Evolutionary conservation across 1,140 invertebrate genomes (phyloP), one percentile per base, ranked within the genome.

Genomic region (Musca vetustissima): DNA sequence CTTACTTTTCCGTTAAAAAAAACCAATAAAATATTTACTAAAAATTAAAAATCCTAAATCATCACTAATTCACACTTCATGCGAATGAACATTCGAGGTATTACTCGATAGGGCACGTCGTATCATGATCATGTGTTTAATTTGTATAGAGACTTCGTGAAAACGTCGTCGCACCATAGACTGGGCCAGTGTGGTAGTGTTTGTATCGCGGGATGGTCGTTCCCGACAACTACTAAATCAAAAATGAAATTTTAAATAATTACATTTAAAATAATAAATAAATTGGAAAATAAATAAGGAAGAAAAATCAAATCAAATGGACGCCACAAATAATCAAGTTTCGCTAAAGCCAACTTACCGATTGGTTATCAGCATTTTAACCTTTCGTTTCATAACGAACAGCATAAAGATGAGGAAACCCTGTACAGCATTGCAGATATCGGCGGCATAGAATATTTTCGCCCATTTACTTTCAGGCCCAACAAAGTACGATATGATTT

Each of bases 401-500:
- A 88, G 84, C 71, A 87, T 79, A 76, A 89, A 89, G 50, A 89
- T 88, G 28, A 88, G 83, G 14, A 88, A 81, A 11, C 87, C 88
- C 76, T 89, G 87, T 59, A 83, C 76, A 14, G 84, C 84, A 71
- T 86, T 86, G 71, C 82, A 82, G 57, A 85, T 79, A 70, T 86
- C 85, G 6, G 85, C 84, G 14, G 83, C 68, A 69, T 87, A 87
- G 81, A 87, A 89, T n/a, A 86, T 70, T 68, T 78, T 79, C 8
- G 70, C 78, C 78, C n/a, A 80, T 36, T 57, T 79, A 72, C 65
- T 81, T 73, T 72, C 75, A 73, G 7, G 68, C 61, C 70, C 78
- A 17, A 85, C 79, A 50, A 85, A 73, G 83, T 85, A 91, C 0
- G 90, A 90, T 21, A 92, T 76, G 48, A 91, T 85, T 75, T 92